Evolutionary conservation across 2,113 vertebrate species (phyloP).

Genomic region (Stegastes partitus): DNA sequence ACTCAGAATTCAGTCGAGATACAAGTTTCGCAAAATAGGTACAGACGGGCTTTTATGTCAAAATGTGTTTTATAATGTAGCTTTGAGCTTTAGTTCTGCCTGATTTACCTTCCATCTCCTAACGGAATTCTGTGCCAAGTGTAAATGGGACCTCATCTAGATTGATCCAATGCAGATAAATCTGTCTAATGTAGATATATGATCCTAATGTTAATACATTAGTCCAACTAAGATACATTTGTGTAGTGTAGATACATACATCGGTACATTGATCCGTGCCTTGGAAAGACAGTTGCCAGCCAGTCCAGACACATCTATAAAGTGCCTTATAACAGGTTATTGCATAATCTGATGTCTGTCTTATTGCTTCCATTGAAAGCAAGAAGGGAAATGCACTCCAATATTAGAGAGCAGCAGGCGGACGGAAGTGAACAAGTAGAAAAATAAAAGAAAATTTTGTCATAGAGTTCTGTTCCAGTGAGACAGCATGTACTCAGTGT

Average conservation of each 20-base stretch:
- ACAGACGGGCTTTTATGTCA: not conserved
- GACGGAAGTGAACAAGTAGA: constrained; percentile 33
- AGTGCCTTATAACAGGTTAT: constrained; percentile 76
- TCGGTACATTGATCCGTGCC: constrained; percentile 62
- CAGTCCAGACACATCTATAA: constrained; percentile 68
- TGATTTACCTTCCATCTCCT: constrained; percentile 1
- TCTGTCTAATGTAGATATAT: constrained; percentile 34
- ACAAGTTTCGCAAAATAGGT: constrained; percentile 10
- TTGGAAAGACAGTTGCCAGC: constrained; percentile 61
- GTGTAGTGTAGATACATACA: constrained; percentile 47
- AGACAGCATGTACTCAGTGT: not conserved
- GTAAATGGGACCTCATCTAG: constrained; percentile 38
- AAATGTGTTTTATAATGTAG: not conserved
- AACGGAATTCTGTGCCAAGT: constrained; percentile 29
- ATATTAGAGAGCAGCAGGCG: constrained; percentile 43
- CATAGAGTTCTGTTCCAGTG: constrained; percentile 37
- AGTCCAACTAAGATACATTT: constrained; percentile 44
- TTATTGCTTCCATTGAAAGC: constrained; percentile 81
- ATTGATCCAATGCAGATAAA: constrained; percentile 36
- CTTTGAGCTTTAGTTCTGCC: not conserved
- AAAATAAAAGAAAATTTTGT: constrained; percentile 45
- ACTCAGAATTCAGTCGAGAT: not conserved
- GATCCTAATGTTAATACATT: constrained; percentile 41
- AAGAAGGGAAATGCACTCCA: constrained; percentile 62
- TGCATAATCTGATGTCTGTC: constrained; percentile 73